Base-by-base conservation (phyloP, 1,140 invertebrate genomes). In the Drosophila albomicans region DNA sequence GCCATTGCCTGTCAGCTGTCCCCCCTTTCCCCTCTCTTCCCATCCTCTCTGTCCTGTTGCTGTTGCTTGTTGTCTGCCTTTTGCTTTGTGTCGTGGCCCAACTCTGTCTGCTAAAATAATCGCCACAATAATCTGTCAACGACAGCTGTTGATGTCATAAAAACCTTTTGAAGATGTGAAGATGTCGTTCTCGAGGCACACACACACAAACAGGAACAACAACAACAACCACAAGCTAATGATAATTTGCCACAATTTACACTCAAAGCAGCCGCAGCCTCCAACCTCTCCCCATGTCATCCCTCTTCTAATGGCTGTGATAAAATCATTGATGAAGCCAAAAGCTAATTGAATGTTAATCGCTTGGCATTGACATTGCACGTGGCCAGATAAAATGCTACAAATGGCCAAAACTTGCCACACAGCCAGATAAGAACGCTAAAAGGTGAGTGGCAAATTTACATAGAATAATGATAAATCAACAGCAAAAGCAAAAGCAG, bases 141-240 rank as follows among this genome's bases (percentile, higher is more conserved):
- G 85, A 91, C 91, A 92, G 84, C 87, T 92, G 91, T 88, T 91
- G 84, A 91, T 92, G 91, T 92, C 91, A 91, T 92, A 87, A 91
- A 91, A 90, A 89, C 87, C 87, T 86, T 90, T 91, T 90, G 87
- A 90, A 90, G 87, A 90, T 86, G 85, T 89, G 38, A 75, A 81
- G 78, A 78, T 81, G 85, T 81, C 63, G 78, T 72, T 69, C 71
- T 51, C 57, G 49, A 74, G 56, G 65, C 57, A 75, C 32, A 74
- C 38, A 61, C 48, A 78, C 43, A 54, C 51, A 35, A 46, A 8
- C 52, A 46, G 11, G 15, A 59, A 41, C 54, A 62, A 20, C 64
- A 61, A 25, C 74, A 74, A 45, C 73, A 74, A 75, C 69, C 58
- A 72, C 78, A 81, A 62, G 78, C 85, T 89, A 89, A 89, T 89